phyloP scores from a whole-genome alignment of 2,797 vertebrate species.

The Sebastes iracundus region DNA sequence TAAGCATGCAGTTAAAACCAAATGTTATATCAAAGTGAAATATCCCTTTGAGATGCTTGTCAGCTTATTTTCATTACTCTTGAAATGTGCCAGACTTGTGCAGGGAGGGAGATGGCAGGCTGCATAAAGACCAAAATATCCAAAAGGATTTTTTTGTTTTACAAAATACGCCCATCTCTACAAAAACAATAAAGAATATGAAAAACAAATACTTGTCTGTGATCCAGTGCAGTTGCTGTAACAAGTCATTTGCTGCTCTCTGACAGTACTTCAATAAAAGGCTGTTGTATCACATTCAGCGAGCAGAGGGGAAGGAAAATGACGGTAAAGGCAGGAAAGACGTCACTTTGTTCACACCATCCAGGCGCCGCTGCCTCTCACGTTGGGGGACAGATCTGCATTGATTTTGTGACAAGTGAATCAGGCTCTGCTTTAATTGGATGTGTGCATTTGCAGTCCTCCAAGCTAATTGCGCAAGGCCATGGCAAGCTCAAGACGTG shows the following conservation, averaged over 20 bases:
- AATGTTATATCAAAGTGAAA: conserved; percentile 41
- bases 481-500: conserved; percentile 23
- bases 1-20: conserved; percentile 31
- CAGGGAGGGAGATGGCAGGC: conserved; percentile 10
- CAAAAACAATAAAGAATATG: conserved; percentile 15
- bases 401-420: conserved; percentile 77
- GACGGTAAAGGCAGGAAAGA: conserved; percentile 25
- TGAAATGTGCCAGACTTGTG: conserved; percentile 38
- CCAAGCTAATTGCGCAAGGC: conserved; percentile 51
- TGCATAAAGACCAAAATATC: conserved; percentile 11
- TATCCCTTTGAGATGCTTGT: conserved; percentile 31
- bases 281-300: conserved; percentile 6
- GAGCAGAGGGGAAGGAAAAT: conserved; percentile 1
- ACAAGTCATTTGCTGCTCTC: conserved; percentile 31
- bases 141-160: neutral
- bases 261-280: conserved; percentile 45
- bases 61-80: conserved; percentile 38
- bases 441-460: conserved; percentile 57
- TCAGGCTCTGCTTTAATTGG: conserved; percentile 55
- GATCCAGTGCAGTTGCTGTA: conserved; percentile 10
- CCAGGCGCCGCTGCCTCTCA: conserved; percentile 20
- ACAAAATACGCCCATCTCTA: conserved; percentile 9
- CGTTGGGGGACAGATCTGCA: conserved; percentile 56
- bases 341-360: conserved; percentile 34
- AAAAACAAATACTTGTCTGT: conserved; percentile 18